These are phyloP conservation scores for Lagenorhynchus albirostris DNA, from an alignment of 2,113 vertebrate genomes.

Conservation along the genomic window DNA sequence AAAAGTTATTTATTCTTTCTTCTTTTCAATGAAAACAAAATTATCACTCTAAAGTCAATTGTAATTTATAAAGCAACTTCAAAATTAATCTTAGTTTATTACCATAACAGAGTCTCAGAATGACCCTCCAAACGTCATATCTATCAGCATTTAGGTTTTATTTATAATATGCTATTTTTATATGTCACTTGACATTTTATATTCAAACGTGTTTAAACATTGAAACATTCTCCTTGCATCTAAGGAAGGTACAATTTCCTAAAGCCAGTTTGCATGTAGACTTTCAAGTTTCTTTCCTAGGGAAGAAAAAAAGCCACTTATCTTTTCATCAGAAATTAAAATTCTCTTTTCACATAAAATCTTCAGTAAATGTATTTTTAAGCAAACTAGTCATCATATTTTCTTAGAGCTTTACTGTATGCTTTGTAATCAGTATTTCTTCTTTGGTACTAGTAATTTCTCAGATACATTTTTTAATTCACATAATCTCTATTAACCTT, in stretches of 20 bases:
- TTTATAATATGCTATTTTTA: background rate
- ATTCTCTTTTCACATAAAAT: background rate
- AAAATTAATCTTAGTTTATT: background rate
- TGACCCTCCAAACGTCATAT: background rate
- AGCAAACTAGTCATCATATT: too few species aligned
- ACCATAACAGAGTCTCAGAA: background rate
- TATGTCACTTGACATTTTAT: background rate
- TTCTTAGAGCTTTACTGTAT: background rate
- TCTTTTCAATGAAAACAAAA: constrained; percentile 5
- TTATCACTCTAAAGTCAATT: background rate
- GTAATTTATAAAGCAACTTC: background rate
- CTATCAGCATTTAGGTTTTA: background rate
- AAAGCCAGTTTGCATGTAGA: background rate
- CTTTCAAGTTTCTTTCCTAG: background rate
- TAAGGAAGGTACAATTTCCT: background rate
- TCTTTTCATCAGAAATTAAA: background rate
- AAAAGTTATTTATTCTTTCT: background rate
- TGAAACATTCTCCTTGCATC: background rate
- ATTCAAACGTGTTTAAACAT: background rate
- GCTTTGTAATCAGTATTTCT: background rate
- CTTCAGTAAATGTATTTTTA: background rate
- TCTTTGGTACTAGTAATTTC: background rate
- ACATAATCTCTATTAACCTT: constrained; percentile 59
- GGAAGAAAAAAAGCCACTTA: too few species aligned
- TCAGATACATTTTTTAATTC: background rate